Base-by-base conservation (phyloP, 2,113 vertebrate species). In the Protobothrops flavoviridis region DNA sequence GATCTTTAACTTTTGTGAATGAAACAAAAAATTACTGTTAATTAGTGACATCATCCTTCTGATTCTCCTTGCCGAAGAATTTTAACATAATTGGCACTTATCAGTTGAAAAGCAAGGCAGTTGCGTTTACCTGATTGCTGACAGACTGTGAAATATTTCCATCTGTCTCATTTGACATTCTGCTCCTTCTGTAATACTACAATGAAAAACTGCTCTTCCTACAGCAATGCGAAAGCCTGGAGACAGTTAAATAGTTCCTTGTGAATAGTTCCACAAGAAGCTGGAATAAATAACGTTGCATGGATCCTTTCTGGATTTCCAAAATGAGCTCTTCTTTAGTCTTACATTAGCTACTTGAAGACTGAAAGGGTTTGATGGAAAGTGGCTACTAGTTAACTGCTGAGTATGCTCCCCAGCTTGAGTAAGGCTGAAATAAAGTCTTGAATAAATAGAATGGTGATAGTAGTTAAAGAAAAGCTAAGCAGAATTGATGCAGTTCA, bases 1-100 rank as follows among this genome's bases (percentile, higher is more conserved):
- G 64, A 91, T 39, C 86, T 39, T 59, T 91, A 91, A 50, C 24
- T 29, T 92, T 93, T 64, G 7, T 45, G 81, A 92, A 90, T 91
- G 92, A 59, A 81, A 93, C 89, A 0, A 0, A 59, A 93, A 89
- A 61, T 89, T 1, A 0, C 64, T 92, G 64, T 64, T 91, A 90
- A 90, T 92, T 10, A 81, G 55, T 90, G 3, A 0, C 53, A 50
- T 93, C 91, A 95, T 56, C 64, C 43, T 94, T 29, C 56, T 48
- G 12, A 24, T 57, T 90, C 64, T 0, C 43, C 94, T 93, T n/a
- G 39, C 90, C 26, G 33, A 69, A 91, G 59, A 91, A 91, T 91
- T 56, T 64, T 88, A 91, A 57, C 17, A 91, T 4, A 61, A 91
- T 85, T 87, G 88, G 64, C 61, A 90, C 53, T 88, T 88, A 39